phyloP scores from a whole-genome alignment of 2,888 invertebrate species.

The Stomorhina lunata region DNA sequence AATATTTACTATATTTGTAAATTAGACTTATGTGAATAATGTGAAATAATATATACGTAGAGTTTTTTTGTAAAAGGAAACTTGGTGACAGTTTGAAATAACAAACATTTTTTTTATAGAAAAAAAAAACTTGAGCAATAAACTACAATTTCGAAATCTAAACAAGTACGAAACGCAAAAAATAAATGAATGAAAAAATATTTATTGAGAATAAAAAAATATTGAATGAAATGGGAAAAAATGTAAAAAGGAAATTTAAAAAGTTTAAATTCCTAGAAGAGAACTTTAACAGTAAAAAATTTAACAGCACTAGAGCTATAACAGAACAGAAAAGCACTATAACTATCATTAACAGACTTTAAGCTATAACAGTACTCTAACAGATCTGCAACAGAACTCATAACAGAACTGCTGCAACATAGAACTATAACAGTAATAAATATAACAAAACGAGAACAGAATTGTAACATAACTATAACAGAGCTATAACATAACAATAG shows the following conservation, averaged over 20 bases:
- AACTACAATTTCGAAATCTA: conserved; percentile 24
- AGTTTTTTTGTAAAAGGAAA: conserved; percentile 48
- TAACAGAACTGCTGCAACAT: too few species aligned
- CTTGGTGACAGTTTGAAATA: conserved; percentile 46
- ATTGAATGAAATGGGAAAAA: conserved; percentile 13
- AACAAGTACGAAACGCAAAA: not conserved
- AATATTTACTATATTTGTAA: conserved; percentile 43
- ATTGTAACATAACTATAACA: too few species aligned
- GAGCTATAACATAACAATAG: too few species aligned
- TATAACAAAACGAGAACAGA: too few species aligned
- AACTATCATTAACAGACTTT: too few species aligned
- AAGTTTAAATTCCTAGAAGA: not conserved
- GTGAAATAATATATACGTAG: not conserved
- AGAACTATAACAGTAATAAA: too few species aligned
- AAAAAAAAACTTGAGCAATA: not conserved
- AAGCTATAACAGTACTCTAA: too few species aligned
- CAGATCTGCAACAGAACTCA: too few species aligned
- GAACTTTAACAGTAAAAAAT: too few species aligned
- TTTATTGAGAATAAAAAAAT: too few species aligned
- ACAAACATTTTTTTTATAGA: conserved; percentile 23
- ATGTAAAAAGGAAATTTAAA: not conserved
- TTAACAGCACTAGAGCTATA: too few species aligned
- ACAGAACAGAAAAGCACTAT: too few species aligned
- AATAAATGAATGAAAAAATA: conserved; percentile 22
- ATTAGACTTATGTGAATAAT: conserved; percentile 13